Evolutionary conservation across 2,113 vertebrate genomes (phyloP), one percentile per base, ranked within the genome.

Genomic region (Amblyornis subalaris): DNA sequence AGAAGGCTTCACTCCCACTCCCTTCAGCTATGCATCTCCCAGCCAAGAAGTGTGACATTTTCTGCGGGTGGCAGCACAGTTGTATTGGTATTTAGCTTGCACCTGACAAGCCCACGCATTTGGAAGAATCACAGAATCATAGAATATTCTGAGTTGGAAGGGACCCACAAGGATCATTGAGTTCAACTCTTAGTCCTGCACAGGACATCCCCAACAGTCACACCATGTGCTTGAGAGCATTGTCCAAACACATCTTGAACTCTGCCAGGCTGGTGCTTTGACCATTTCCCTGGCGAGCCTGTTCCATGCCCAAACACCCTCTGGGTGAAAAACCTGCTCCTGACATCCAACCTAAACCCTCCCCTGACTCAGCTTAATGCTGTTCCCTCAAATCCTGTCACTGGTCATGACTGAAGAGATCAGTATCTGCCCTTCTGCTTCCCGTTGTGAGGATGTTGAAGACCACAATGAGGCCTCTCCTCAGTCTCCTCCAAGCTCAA

Each of bases 361-460:
- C n/a, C 15, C 28, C 45, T 40, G 13, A 6, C 7, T 67, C 53
- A n/a, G 45, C 24, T 81, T 29, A 20, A 29, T 12, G 28, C 13
- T 15, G 17, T 29, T 60, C 14, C n/a, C n/a, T 67, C 1, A 3
- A 3, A 7, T 22, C 33, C 45, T 74, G 20, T 51, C 53, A 7
- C 86, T 40, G 23, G 6, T 22, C 20, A 60, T 2, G n/a, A 45
- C 15, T 3, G 31, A 45, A 88, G 14, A 6, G 23, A 14, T 28
- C 12, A 0, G 23, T 12, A 1, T 28, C 53, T 74, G 33, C n/a
- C 29, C n/a, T n/a, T 71, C 6, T 0, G 0, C 21, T 38, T 45
- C 38, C 28, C 8, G 20, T n/a, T 11, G 1, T 0, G 1, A 35
- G 24, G 24, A 45, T 4, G 13, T 12, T 44, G 22, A 3, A 51